A percentile compares a stretch with the other conserved stretches of the same genome.
Evolutionary conservation across 2,113 vertebrate genomes (phyloP).

Genomic region (Erythrolamprus reginae): DNA sequence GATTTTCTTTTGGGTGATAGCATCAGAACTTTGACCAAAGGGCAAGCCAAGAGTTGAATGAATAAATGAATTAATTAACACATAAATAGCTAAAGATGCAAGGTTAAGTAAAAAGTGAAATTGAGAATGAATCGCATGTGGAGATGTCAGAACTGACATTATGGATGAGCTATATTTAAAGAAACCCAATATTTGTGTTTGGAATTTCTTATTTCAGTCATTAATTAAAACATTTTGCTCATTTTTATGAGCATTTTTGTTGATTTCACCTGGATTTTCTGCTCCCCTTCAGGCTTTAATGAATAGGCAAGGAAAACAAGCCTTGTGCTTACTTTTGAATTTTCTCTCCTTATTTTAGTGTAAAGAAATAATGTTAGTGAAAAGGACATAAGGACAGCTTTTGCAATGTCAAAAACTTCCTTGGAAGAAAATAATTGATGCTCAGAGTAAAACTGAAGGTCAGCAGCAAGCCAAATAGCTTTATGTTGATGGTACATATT

Average conservation of each 20-base stretch:
- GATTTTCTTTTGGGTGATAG: not conserved
- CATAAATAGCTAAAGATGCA: not conserved
- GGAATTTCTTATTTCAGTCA: fast-evolving
- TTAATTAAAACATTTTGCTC: not conserved
- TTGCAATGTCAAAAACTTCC: not conserved
- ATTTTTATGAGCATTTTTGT: not conserved
- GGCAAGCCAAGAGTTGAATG: not conserved
- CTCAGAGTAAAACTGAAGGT: not conserved
- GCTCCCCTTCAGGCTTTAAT: not conserved
- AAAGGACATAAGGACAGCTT: not conserved
- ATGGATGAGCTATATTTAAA: not conserved
- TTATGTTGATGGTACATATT: not conserved
- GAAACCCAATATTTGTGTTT: not conserved
- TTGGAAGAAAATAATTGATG: not conserved
- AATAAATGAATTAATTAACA: no score
- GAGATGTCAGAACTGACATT: not conserved
- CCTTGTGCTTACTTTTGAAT: not conserved
- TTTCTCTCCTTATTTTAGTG: not conserved
- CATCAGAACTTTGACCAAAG: not conserved
- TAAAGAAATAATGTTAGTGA: not conserved
- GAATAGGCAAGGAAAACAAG: not conserved
- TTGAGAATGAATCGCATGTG: not conserved
- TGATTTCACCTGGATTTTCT: not conserved
- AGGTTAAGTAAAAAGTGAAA: not conserved
- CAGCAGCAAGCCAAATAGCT: not conserved